Base-by-base conservation (phyloP, 1,140 invertebrate species). In the Homalodisca vitripennis region DNA sequence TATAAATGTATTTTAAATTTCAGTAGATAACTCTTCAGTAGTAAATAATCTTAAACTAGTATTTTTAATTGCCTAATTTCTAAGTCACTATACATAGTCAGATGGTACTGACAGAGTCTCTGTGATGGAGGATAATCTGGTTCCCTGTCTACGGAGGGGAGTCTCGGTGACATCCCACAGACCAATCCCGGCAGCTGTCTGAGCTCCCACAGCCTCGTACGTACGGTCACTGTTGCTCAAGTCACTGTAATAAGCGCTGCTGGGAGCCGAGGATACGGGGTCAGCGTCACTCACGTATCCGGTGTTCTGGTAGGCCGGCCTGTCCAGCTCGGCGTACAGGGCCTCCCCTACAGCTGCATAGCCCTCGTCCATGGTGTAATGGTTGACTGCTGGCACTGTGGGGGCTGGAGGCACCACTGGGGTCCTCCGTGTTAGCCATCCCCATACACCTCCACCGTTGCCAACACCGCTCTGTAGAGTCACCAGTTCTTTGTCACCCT, bases 171-270 rank as follows among this genome's bases (percentile, higher is more conserved):
- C 69, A 69, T 78, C 80, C 82, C 74, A 81, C 26, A 31, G 65
- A 30, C 70, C 1, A n/a, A n/a, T n/a, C n/a, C n/a, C n/a, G n/a
- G n/a, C n/a, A n/a, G n/a, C n/a, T 71, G 73, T 26, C 74, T 77
- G 79, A 78, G 27, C 73, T 1, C 83, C 83, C 13, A 86, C 84
- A 27, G 84, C 80, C 77, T 86, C 84, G 72, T 86, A 86, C 26
- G 84, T 83, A 17, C 83, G 75, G 65, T 85, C 84, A n/a, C 83
- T 75, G 66, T 85, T 83, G 17, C 83, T 84, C n/a, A 88, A 78
- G 76, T 89, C 87, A 67, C 86, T 88, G 77, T 89, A 89, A 75
- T 89, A 89, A 3, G 87, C 87, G 77, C 86, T 88, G 74, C 87
- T 88, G 13, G 87, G 87, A 1, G 88, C 87, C 67, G 86, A 88